Percentiles rank a stretch among this genome's conserved stretches.
phyloP scores from a whole-genome alignment of 2,888 invertebrate species.

The Selenia dentaria region DNA sequence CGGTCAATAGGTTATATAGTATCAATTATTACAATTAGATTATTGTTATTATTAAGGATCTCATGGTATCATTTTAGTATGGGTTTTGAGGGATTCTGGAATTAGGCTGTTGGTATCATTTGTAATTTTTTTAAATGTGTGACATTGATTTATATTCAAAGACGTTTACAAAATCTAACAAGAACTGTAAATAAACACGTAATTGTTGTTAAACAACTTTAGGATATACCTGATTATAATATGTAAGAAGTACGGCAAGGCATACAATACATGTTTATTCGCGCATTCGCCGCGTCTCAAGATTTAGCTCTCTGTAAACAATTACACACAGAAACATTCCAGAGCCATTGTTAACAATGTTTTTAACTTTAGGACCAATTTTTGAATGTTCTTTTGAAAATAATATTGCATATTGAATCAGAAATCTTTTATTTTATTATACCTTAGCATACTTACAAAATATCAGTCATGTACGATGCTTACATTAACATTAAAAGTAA shows the following conservation, averaged over 20 bases:
- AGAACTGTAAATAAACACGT: conserved; percentile 31
- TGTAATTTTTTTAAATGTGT: conserved; percentile 52
- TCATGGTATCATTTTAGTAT: conserved; percentile 75
- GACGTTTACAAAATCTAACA: conserved; percentile 25
- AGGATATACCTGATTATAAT: conserved; percentile 41
- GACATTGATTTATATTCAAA: conserved; percentile 34
- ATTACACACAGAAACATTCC: conserved; percentile 75
- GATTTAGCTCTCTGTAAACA: conserved; percentile 70
- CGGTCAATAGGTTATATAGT: conserved; percentile 79
- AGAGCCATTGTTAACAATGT: conserved; percentile 84
- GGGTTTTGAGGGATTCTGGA: conserved; percentile 75
- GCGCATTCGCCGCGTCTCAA: conserved; percentile 19
- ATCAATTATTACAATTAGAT: conserved; percentile 80
- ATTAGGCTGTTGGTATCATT: conserved; percentile 67
- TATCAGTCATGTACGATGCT: conserved; percentile 36
- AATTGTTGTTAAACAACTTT: conserved; percentile 57
- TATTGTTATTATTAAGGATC: conserved; percentile 84
- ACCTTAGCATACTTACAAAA: conserved; percentile 16
- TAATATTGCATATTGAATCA: conserved; percentile 81
- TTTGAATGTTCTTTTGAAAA: conserved; percentile 84
- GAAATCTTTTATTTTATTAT: conserved; percentile 51
- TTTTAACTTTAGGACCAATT: conserved; percentile 84
- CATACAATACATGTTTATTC: conserved; percentile 10
- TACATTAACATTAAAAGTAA: not conserved
- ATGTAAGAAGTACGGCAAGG: conserved; percentile 34